These are phyloP conservation scores for Scrobipalpa atriplicella DNA, from an alignment of 2,888 invertebrate genomes.

Conservation along the genomic window DNA sequence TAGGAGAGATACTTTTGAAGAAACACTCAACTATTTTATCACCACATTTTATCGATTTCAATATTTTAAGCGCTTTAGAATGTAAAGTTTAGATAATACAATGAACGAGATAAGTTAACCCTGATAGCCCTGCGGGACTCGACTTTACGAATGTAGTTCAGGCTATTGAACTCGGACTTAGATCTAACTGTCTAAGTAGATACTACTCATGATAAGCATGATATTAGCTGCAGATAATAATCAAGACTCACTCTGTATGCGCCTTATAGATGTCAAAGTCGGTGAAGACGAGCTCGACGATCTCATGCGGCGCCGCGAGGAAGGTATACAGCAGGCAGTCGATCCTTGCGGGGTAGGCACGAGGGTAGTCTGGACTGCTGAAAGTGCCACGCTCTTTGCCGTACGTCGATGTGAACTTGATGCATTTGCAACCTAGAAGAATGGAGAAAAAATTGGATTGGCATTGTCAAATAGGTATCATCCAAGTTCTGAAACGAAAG, in stretches of 20 bases:
- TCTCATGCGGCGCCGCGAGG: slow-evolving; percentile 89
- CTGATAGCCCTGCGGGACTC: no score
- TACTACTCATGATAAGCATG: slow-evolving; percentile 83
- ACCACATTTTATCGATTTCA: neutral
- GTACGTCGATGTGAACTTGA: slow-evolving; percentile 90
- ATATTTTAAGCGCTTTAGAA: neutral
- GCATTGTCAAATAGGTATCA: no score
- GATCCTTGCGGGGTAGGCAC: slow-evolving; percentile 87
- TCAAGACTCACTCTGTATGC: slow-evolving; percentile 84
- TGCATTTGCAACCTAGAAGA: slow-evolving; percentile 90
- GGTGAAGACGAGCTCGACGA: slow-evolving; percentile 91
- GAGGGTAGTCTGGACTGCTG: slow-evolving; percentile 92
- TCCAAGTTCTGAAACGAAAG: no score
- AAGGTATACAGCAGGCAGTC: slow-evolving; percentile 94
- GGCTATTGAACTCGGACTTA: no score
- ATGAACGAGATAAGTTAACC: no score
- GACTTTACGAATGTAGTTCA: slow-evolving; percentile 94
- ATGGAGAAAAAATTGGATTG: neutral
- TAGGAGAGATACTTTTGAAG: neutral
- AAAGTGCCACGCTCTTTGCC: slow-evolving; percentile 91
- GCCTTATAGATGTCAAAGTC: slow-evolving; percentile 89
- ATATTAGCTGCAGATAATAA: neutral
- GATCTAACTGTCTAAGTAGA: no score
- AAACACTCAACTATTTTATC: neutral
- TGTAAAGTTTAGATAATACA: no score